Conservation (phyloP, 2,797 vertebrate species). For the Falco concolor region DNA sequence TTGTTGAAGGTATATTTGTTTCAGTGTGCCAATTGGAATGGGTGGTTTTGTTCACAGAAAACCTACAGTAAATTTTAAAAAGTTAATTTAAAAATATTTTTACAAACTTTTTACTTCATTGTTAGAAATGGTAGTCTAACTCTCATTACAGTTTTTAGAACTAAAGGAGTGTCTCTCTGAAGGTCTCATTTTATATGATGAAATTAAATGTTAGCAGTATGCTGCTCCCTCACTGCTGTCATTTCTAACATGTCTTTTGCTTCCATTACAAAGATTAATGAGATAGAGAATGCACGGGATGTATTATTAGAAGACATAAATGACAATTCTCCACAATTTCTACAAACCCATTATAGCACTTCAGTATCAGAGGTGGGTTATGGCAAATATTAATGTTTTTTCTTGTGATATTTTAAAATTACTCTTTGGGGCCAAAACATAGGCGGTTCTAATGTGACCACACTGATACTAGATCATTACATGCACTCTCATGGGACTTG, state of each 20-base stretch:
- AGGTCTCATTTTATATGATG: not conserved
- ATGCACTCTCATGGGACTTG: not conserved
- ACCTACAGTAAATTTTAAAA: not conserved
- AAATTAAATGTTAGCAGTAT: not conserved
- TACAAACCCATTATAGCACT: not conserved
- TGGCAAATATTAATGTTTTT: not conserved
- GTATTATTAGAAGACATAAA: constrained; percentile 67
- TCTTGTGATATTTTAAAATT: not conserved
- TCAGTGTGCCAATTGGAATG: not conserved
- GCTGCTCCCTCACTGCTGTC: not conserved
- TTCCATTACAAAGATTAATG: not conserved
- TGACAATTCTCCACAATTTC: constrained; percentile 73
- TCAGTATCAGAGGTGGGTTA: constrained; percentile 73
- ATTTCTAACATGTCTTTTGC: not conserved
- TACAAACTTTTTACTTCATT: not conserved
- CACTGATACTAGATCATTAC: fast-evolving
- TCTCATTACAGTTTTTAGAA: not conserved
- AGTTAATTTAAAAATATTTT: not conserved
- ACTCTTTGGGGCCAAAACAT: not conserved
- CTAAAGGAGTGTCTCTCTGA: not conserved
- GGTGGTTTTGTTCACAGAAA: not conserved
- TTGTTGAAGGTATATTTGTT: not conserved
- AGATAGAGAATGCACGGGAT: not conserved
- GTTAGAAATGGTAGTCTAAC: not conserved
- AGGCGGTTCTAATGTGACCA: not conserved